Base-by-base conservation (phyloP, 1,140 invertebrate species). In the Ectropis grisescens region DNA sequence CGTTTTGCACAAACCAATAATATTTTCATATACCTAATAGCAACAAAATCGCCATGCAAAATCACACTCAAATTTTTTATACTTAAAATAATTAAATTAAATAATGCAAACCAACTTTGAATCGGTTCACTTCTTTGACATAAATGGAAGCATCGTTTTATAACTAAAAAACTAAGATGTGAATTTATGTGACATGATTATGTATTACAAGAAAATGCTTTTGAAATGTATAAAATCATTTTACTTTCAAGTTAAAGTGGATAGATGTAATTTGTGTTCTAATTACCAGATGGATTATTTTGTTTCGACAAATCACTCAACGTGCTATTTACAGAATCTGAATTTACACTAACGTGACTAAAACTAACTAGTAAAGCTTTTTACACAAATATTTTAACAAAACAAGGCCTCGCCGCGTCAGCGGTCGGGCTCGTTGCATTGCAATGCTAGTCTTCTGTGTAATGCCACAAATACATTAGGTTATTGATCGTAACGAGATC, bases 61-160 rank as follows among this genome's bases (percentile, higher is more conserved):
- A 75, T 78, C 72, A 75, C 70, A 71, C 75, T 68, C 55, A 55
- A 54, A 52, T 67, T 65, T 48, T 67, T 55, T 57, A 66, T 64
- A 69, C 49, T 66, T 67, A 71, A 67, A 61, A 59, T 64, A 56
- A 53, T 53, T 68, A 62, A 65, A 62, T 60, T 66, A 65, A n/a
- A 26, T 65, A 56, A 72, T 37, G 59, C 60, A 57, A 68, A 70
- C 54, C 76, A 68, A 81, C 76, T 78, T 75, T 59, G 29, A 76
- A 81, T 72, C 58, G 69, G 56, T 64, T 64, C 48, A 70, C 59
- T 55, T 81, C 75, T 81, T 78, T 81, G 75, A 81, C 78, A 81
- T 78, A 62, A 78, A 74, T 81, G 75, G 75, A 81, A 81, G 75
- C 72, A 78, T 76, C 67, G 72, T 74, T 80, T 66, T 57, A 66